Evolutionary conservation across 1,140 invertebrate species (phyloP).

Genomic region (Saccostrea echinata): DNA sequence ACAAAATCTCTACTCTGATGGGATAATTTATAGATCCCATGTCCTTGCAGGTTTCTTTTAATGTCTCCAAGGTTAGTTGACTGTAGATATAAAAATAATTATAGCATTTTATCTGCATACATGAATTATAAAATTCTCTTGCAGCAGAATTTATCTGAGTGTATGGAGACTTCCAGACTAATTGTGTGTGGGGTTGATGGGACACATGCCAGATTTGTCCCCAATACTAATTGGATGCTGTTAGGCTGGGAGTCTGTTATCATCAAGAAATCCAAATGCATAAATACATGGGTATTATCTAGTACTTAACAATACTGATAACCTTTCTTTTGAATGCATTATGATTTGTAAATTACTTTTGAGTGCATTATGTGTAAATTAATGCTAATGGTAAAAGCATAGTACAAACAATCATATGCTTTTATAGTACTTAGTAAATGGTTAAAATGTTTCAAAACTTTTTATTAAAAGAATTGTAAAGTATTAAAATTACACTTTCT

Average conservation of each 20-base stretch:
- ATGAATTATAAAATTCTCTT: neutral
- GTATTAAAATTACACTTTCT: no score
- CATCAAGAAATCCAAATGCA: neutral
- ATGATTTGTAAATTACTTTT: neutral
- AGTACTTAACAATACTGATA: no score
- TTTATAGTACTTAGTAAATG: no score
- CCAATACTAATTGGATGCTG: slow-evolving; percentile 6
- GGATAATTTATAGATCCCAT: neutral
- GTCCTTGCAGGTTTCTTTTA: neutral
- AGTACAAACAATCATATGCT: no score
- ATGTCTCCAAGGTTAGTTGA: neutral
- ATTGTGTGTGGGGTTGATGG: neutral
- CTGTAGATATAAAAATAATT: neutral
- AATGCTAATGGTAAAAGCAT: no score
- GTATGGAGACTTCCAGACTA: slow-evolving; percentile 13
- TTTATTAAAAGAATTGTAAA: no score
- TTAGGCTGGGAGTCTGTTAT: neutral
- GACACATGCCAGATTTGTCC: slow-evolving; percentile 17
- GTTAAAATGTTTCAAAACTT: no score
- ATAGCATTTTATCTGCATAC: neutral
- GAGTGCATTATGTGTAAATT: neutral
- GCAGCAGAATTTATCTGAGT: neutral
- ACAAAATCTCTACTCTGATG: neutral
- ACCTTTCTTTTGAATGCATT: neutral
- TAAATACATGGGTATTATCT: neutral